Percentiles rank a stretch among this genome's conserved stretches.
phyloP scores from a whole-genome alignment of 2,888 invertebrate species.

The Acleris emargana region DNA sequence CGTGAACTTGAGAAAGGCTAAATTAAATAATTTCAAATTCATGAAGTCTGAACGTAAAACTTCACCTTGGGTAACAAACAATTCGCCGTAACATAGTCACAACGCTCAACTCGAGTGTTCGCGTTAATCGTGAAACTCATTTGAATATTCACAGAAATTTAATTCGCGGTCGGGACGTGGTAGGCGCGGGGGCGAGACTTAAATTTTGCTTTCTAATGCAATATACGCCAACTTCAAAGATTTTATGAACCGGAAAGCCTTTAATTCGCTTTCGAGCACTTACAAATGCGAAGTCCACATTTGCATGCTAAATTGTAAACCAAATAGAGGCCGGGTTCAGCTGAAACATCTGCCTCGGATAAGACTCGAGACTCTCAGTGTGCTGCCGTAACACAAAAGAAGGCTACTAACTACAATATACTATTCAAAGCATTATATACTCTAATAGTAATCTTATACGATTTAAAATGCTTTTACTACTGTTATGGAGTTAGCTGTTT shows the following conservation, averaged over 20 bases:
- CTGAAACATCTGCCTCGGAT: conserved; percentile 60
- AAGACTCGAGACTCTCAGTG: conserved; percentile 53
- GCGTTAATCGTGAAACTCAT: conserved; percentile 62
- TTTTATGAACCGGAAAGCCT: conserved; percentile 60
- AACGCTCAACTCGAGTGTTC: conserved; percentile 55
- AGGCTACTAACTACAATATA: too few relatives aligned
- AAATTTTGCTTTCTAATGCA: conserved; percentile 58
- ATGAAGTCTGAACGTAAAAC: conserved; percentile 45
- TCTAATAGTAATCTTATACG: too few relatives aligned
- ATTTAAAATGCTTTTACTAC: too few relatives aligned
- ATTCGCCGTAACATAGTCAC: conserved; percentile 47
- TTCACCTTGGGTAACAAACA: conserved; percentile 55
- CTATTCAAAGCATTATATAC: too few relatives aligned
- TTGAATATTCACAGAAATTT: conserved; percentile 65
- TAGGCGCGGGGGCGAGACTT: conserved; percentile 44
- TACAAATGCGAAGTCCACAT: conserved; percentile 63
- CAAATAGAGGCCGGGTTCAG: conserved; percentile 58
- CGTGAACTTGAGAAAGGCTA: conserved; percentile 8
- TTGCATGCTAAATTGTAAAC: conserved; percentile 73
- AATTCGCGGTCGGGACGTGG: conserved; percentile 48
- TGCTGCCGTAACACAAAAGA: too few relatives aligned
- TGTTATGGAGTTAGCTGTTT: too few relatives aligned
- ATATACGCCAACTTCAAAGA: conserved; percentile 53
- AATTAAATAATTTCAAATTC: conserved; percentile 31
- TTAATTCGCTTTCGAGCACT: conserved; percentile 62